Evolutionary conservation across 2,113 vertebrate genomes (phyloP), one percentile per base, ranked within the genome.

Genomic region (Melozone crissalis): DNA sequence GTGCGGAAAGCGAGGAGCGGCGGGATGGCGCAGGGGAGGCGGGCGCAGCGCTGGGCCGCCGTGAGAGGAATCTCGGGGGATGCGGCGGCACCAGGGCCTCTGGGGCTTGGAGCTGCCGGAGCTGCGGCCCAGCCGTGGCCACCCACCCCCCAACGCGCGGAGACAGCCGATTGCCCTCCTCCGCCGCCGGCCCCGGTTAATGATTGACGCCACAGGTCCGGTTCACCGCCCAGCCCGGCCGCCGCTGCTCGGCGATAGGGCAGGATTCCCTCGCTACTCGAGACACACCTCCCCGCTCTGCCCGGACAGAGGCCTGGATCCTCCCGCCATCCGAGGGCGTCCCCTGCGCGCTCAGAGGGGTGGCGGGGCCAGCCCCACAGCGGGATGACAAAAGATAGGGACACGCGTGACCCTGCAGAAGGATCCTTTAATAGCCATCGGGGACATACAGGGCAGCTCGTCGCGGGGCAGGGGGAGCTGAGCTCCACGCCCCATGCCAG

Each of bases 401-500:
- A 85, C 46, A 61, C 41, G 9, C 6, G 24, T 20, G 51, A 93
- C 94, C 95, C 97, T 94, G 84, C 84, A 78, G 66, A 73, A 92
- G 96, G 96, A 97, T 96, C 94, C 93, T 98, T 98, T 98, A 98
- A 98, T 98, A 94, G 94, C 92, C 69, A 66, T 85, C 46, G 94
- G 87, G 93, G 87, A 96, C 77, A 58, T 83, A 95, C 90, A 97
- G 68, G 81, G 74, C 54, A 54, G 43, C 33, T 33, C 30, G 35
- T 31, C 23, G 10, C 8, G 11, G 44, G 44, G 31, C 10, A 6
- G 14, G 10, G 16, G 37, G 63, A 58, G n/a, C 44, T 3, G 30
- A 37, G 16, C 47, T 72, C 88, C 10, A 0, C 71, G 19, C 30
- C 49, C 61, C 52, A 23, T 44, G 15, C 37, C 58, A 19, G 23